Base-by-base conservation (phyloP, 35 echinoderm and acorn worm genomes). In the Chiridota heheva region DNA sequence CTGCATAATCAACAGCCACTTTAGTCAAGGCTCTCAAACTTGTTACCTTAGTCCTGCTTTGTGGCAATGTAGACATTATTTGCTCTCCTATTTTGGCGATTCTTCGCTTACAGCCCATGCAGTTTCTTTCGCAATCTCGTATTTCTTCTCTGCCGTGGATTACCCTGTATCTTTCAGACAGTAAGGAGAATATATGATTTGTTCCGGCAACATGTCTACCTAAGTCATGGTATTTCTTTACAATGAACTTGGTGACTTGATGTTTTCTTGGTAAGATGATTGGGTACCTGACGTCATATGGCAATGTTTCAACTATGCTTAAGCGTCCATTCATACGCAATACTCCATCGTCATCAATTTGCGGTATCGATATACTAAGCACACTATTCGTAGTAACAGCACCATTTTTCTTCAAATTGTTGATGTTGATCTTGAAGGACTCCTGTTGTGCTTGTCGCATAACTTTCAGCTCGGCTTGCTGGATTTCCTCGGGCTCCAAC, bases 221-320 rank as follows among this genome's bases (percentile, higher is more conserved):
- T 49, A 49, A 42, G 3, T 22, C 55, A 73, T 73, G 70, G 7
- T 73, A 73, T 32, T 73, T 49, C 43, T 31, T 73, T n/a, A 73
- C 42, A 51, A 60, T 58, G 25, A 72, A 60, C 34, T 34, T 60
- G 46, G 81, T 84, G 7, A 72, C 26, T 18, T 15, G n/a, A 84
- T 72, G 47, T 38, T 84, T 84, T 46, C 68, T 37, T 48, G 67
- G 81, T 35, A 84, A 65, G 42, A 72, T 59, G 0, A 71, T 36
- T 29, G 81, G 79, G 24, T 43, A 68, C 55, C 62, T 82, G 1
- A 68, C 75, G 51, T 78, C 75, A 78, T 60, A 42, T 40, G 75
- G 75, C 75, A 78, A 61, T 37, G 75, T 40, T 55, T 78, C 53
- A 61, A 78, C 33, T 39, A 78, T 20, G 61, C 75, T 78, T 46